Conservation (phyloP, 2,797 vertebrate species). For the Gymnothorax reevesii region DNA sequence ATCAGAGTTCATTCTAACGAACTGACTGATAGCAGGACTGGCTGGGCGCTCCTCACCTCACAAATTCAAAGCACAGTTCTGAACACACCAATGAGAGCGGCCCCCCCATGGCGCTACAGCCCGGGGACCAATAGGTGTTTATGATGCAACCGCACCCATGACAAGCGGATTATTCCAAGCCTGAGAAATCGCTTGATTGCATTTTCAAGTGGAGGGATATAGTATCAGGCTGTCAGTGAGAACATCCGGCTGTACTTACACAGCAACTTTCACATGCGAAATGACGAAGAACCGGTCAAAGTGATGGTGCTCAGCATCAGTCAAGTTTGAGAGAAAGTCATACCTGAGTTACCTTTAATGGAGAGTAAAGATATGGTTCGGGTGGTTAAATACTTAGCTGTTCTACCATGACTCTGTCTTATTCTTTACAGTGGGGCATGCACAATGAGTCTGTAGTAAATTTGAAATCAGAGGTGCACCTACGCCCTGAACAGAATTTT, state of each 20-base stretch:
- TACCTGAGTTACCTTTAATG: background rate
- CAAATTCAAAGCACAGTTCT: conserved; percentile 5
- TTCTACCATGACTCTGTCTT: no score
- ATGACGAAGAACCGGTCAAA: background rate
- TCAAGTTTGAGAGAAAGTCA: background rate
- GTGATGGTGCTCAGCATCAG: background rate
- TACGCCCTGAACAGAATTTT: background rate
- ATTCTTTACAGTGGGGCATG: no score
- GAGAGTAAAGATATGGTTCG: background rate
- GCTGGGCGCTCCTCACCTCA: background rate
- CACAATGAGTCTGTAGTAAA: no score
- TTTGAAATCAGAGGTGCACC: background rate
- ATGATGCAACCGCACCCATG: background rate
- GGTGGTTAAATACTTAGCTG: background rate
- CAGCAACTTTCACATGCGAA: background rate
- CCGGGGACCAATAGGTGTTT: conserved; percentile 23
- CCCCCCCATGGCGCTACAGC: conserved; percentile 27
- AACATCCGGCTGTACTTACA: background rate
- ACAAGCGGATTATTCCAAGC: background rate
- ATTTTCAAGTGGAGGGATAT: background rate
- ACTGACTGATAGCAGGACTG: background rate
- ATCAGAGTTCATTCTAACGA: conserved; percentile 3
- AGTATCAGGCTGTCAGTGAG: background rate
- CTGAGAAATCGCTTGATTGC: background rate
- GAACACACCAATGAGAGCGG: background rate